A percentile compares a stretch with the other conserved stretches of the same genome.
Conservation (phyloP, 2,888 invertebrate species). For the Elysia crispata region DNA sequence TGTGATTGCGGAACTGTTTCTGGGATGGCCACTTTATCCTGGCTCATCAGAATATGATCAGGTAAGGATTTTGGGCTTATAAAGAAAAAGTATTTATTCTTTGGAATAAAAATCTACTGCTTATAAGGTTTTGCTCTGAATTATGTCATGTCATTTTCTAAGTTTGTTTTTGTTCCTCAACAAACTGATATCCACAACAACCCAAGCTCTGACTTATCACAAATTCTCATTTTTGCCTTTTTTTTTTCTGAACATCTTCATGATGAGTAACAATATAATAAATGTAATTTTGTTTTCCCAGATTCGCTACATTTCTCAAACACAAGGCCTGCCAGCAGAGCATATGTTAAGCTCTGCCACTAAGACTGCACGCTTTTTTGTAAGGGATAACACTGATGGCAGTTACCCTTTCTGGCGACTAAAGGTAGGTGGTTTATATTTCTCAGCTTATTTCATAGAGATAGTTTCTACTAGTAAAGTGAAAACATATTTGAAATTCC, state of each 20-base stretch:
- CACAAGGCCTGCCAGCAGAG: slow-evolving; percentile 97
- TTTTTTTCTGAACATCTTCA: too few species aligned
- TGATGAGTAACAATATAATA: too few species aligned
- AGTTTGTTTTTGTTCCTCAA: too few species aligned
- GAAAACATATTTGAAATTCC: too few species aligned
- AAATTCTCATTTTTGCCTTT: too few species aligned
- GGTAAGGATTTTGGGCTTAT: slow-evolving; percentile 66
- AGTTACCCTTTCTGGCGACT: slow-evolving; percentile 82
- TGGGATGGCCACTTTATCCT: slow-evolving; percentile 99
- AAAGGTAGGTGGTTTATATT: slow-evolving; percentile 77
- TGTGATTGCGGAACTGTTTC: slow-evolving; percentile 98
- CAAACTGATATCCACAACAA: too few species aligned
- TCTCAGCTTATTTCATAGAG: too few species aligned
- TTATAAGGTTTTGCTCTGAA: too few species aligned
- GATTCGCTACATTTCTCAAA: slow-evolving; percentile 97
- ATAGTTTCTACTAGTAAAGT: background rate
- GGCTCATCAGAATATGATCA: slow-evolving; percentile 98
- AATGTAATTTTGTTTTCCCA: slow-evolving; percentile 78
- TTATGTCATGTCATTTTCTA: too few species aligned
- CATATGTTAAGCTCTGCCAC: slow-evolving; percentile 98
- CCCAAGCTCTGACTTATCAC: too few species aligned
- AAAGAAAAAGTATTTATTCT: too few species aligned
- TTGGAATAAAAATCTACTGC: too few species aligned
- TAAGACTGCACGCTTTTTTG: slow-evolving; percentile 99
- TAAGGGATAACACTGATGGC: slow-evolving; percentile 87